Base-by-base conservation (phyloP, 2,797 vertebrate species). In the Remorina albescens region DNA sequence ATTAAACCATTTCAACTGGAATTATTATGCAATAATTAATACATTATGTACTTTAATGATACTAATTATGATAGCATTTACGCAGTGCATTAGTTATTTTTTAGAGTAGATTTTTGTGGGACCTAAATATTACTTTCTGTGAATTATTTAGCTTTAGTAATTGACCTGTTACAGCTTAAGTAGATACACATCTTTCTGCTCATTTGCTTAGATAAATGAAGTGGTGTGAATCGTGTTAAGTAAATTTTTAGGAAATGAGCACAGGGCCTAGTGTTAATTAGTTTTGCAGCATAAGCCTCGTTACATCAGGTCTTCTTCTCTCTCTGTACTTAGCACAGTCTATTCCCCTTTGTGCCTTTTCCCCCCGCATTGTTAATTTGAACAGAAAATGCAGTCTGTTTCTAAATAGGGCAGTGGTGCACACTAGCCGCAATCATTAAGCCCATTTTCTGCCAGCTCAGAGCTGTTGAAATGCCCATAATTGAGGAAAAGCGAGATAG, bases 1-100 rank as follows among this genome's bases (percentile, higher is more conserved):
- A 77, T 74, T 64, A 70, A 82, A 68, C 62, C 21, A 41, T 76
- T 86, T 76, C 69, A 56, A n/a, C 68, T 32, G 39, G 68, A 85
- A 80, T 95, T 92, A 94, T 91, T 90, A 90, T 92, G 90, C 91
- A 57, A 72, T 87, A 83, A 87, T 89, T 86, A 83, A 82, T 85
- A 75, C 76, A 86, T 49, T 16, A 62, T 64, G 67, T 63, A 62
- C 73, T 85, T 81, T 83, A 84, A 85, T 89, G 75, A 76, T 55
- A 62, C 80, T 86, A 81, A 89, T 91, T 80, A 85, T 60, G 47
- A 80, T 73, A 78, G 37, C 70, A 37, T 88, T 90, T 85, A 68
- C 42, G 81, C 32, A 56, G 23, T 36, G 65, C 41, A 21, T 57
- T 68, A 36, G 32, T 57, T 60, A 5, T 77, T 67, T 71, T 68